Percentiles rank a stretch among this genome's conserved stretches.
Conservation (phyloP, 1,140 invertebrate species). For the Battus philenor region DNA sequence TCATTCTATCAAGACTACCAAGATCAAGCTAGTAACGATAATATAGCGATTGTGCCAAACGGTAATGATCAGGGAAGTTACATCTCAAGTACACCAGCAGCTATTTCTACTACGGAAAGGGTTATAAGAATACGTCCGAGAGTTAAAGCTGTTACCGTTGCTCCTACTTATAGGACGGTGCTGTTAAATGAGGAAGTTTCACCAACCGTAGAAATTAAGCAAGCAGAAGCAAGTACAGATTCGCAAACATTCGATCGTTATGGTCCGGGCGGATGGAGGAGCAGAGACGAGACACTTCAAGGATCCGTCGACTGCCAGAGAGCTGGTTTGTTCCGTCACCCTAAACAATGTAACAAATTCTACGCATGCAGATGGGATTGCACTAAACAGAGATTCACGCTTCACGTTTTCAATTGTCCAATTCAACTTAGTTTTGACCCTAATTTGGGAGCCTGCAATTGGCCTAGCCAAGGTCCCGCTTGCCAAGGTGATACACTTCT, state of each 20-base stretch:
- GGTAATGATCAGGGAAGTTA: slow-evolving; percentile 33
- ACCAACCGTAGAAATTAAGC: slow-evolving; percentile 24
- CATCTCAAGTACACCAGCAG: slow-evolving; percentile 43
- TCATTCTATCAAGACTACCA: slow-evolving; percentile 64
- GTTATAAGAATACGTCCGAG: slow-evolving; percentile 50
- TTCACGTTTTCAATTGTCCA: slow-evolving; percentile 89
- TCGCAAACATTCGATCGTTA: slow-evolving; percentile 73
- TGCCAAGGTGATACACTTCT: slow-evolving; percentile 84
- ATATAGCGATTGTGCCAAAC: slow-evolving; percentile 36
- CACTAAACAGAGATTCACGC: slow-evolving; percentile 85
- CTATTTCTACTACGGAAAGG: slow-evolving; percentile 43
- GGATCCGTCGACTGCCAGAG: slow-evolving; percentile 83
- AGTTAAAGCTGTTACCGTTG: slow-evolving; percentile 56
- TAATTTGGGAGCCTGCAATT: slow-evolving; percentile 86
- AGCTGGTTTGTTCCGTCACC: slow-evolving; percentile 88
- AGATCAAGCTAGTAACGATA: slow-evolving; percentile 43
- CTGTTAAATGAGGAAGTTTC: slow-evolving; percentile 50
- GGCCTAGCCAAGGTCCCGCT: slow-evolving; percentile 87
- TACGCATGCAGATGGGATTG: slow-evolving; percentile 91
- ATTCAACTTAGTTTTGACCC: slow-evolving; percentile 88
- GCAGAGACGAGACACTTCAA: slow-evolving; percentile 77
- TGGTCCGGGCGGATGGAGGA: slow-evolving; percentile 74
- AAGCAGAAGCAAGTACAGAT: slow-evolving; percentile 35
- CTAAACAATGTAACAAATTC: slow-evolving; percentile 89
- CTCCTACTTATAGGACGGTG: slow-evolving; percentile 71